A percentile compares a stretch with the other conserved stretches of the same genome.
These are phyloP conservation scores for Spermophilus dauricus DNA, from an alignment of 2,113 vertebrate species.

Conservation along the genomic window DNA sequence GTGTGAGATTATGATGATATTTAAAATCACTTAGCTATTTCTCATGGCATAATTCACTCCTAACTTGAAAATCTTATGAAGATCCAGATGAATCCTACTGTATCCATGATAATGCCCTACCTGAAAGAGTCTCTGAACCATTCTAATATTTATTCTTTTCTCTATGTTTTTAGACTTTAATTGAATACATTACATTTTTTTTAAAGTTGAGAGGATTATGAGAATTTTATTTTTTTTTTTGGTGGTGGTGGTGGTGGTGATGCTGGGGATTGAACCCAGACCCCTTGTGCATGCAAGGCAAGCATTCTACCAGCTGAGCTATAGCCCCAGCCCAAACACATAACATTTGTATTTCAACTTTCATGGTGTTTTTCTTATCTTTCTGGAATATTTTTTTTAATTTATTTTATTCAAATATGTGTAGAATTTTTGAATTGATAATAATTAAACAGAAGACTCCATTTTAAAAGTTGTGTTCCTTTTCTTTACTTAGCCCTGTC, in stretches of 20 bases:
- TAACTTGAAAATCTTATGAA: conserved; percentile 32
- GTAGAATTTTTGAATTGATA: not conserved
- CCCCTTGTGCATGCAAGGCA: no score
- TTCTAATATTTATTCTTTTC: not conserved
- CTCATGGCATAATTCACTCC: not conserved
- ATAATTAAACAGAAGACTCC: not conserved
- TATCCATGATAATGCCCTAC: not conserved
- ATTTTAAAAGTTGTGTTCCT: not conserved
- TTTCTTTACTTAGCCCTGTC: not conserved
- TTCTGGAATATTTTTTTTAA: not conserved
- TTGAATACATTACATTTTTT: not conserved
- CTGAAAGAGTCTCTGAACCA: not conserved
- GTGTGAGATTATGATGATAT: not conserved
- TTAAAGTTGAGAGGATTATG: no score
- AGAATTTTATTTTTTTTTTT: no score
- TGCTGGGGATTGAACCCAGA: no score
- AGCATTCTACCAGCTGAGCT: no score
- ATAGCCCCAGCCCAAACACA: no score
- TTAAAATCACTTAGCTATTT: not conserved
- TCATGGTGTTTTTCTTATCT: not conserved
- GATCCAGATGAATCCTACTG: not conserved
- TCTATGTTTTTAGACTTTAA: conserved; percentile 20
- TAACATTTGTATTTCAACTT: not conserved
- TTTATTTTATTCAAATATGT: not conserved
- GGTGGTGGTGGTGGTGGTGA: no score